phyloP scores from a whole-genome alignment of 2,113 vertebrate genomes.

The Callorhinus ursinus region DNA sequence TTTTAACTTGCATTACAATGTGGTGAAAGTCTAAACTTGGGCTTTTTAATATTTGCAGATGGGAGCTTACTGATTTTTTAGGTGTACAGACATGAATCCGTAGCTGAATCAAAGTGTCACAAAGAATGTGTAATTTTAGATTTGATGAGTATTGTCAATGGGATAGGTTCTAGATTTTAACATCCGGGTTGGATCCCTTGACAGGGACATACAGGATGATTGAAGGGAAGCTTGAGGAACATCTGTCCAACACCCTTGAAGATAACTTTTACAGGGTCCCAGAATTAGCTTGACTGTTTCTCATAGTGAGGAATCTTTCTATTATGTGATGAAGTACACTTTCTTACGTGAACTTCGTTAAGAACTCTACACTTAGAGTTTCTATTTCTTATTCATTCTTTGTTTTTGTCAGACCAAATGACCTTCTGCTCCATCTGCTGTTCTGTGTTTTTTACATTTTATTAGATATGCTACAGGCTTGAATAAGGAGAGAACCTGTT shows the following conservation, averaged over 20 bases:
- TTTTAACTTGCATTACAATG: background rate
- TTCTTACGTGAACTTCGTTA: background rate
- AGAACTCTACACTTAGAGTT: too few species aligned
- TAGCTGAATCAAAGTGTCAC: background rate
- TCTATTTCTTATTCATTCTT: background rate
- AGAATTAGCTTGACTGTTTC: background rate
- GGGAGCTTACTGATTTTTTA: conserved; percentile 38
- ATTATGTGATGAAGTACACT: background rate
- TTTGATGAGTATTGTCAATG: background rate
- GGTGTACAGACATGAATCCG: background rate
- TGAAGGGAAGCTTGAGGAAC: background rate
- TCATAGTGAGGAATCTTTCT: background rate
- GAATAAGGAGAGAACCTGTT: background rate
- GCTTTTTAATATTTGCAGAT: background rate
- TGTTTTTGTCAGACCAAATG: background rate
- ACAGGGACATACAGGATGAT: background rate
- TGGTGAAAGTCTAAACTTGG: conserved; percentile 11
- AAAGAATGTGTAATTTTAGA: background rate
- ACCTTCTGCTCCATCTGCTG: background rate
- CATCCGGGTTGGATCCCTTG: background rate
- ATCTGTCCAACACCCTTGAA: background rate
- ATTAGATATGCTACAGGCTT: background rate
- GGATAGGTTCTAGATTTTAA: background rate
- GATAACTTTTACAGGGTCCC: background rate
- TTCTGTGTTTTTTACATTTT: conserved; percentile 30